Evolutionary conservation across 1,140 invertebrate species (phyloP).

Genomic region (Gryllus bimaculatus): DNA sequence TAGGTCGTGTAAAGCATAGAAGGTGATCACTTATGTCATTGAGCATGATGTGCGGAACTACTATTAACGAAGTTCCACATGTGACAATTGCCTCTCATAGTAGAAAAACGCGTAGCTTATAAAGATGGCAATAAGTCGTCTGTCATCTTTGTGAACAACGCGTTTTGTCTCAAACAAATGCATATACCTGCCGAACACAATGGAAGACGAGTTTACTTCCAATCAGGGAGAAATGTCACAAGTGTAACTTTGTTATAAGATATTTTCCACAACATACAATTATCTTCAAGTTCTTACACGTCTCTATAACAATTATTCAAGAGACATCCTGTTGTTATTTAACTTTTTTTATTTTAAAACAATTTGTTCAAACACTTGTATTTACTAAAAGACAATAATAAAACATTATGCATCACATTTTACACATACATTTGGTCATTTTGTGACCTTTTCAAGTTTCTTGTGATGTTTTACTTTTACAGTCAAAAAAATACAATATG

Average conservation of each 20-base stretch:
- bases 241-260: not conserved
- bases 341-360: not conserved
- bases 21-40: not conserved
- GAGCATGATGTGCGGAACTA: not conserved
- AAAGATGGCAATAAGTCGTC: not conserved
- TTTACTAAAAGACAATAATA: too few species aligned
- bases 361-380: too few species aligned
- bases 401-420: too few species aligned
- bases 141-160: not conserved
- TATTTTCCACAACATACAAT: not conserved
- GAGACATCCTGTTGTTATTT: not conserved
- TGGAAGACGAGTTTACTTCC: not conserved
- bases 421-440: too few species aligned
- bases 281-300: not conserved
- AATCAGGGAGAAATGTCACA: not conserved
- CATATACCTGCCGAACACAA: not conserved
- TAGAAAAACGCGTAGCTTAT: too few species aligned
- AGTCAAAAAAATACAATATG: too few species aligned
- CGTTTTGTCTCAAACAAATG: not conserved
- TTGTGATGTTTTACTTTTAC: too few species aligned
- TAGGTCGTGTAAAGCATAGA: not conserved
- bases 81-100: not conserved
- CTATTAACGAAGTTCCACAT: not conserved
- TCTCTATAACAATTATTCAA: not conserved
- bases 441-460: too few species aligned